These are phyloP conservation scores for Ligdia adustata DNA, from an alignment of 2,888 invertebrate species.

Conservation along the genomic window DNA sequence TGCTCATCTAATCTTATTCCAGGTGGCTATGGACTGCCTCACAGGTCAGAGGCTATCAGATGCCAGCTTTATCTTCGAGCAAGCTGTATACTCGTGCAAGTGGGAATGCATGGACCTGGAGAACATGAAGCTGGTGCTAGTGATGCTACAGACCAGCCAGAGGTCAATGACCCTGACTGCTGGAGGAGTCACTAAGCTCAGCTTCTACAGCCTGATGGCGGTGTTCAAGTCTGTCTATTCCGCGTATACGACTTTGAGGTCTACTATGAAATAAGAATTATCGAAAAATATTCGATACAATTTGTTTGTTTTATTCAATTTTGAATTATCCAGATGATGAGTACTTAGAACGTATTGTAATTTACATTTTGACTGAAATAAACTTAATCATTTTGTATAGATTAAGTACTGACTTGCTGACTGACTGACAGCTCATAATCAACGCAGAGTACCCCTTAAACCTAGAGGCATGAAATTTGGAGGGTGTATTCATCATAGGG, in stretches of 20 bases:
- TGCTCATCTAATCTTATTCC: too few species aligned
- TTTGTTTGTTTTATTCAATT: too few species aligned
- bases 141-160: constrained; percentile 51
- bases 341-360: too few species aligned
- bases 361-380: too few species aligned
- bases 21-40: constrained; percentile 49
- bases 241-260: constrained; percentile 48
- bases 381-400: too few species aligned
- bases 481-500: too few species aligned
- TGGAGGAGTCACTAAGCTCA: constrained; percentile 47
- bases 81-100: constrained; percentile 48
- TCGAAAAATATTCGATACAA: too few species aligned
- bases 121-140: constrained; percentile 47
- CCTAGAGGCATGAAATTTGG: too few species aligned
- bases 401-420: too few species aligned
- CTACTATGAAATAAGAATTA: constrained; percentile 35
- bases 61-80: constrained; percentile 43
- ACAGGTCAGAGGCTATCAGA: constrained; percentile 52
- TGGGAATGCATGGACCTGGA: constrained; percentile 50
- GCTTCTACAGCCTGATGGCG: constrained; percentile 44
- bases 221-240: constrained; percentile 49
- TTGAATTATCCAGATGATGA: too few species aligned
- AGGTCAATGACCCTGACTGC: constrained; percentile 48
- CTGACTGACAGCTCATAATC: too few species aligned
- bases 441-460: too few species aligned